Evolutionary conservation across 1,140 invertebrate genomes (phyloP).

Genomic region (Drosophila erecta): DNA sequence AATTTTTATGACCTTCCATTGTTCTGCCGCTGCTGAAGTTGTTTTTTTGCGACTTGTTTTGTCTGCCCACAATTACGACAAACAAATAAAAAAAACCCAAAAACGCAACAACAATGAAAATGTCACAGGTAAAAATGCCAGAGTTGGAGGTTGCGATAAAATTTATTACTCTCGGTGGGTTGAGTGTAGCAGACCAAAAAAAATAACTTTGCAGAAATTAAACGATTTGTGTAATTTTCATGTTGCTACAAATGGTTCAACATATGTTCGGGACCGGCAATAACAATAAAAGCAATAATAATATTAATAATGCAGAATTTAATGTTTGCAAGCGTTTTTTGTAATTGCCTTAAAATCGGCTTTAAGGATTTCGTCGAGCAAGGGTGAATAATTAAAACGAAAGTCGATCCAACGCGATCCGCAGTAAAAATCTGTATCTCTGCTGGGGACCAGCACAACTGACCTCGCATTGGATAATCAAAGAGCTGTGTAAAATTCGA

Average conservation of each 20-base stretch:
- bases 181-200: conserved; percentile 27
- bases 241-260: conserved; percentile 75
- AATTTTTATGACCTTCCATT: conserved; percentile 72
- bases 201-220: conserved; percentile 68
- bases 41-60: conserved; percentile 41
- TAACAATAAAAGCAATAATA: conserved; percentile 55
- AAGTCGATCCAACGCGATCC: conserved; percentile 5
- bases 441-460: no score
- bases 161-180: conserved; percentile 66
- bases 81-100: conserved; percentile 60
- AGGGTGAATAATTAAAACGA: conserved; percentile 43
- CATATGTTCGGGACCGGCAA: conserved; percentile 66
- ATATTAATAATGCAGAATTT: conserved; percentile 61
- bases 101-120: conserved; percentile 61
- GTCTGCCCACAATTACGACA: conserved; percentile 77
- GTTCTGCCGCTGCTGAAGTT: conserved; percentile 41
- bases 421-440: conserved; percentile 6
- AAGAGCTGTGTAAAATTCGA: not conserved
- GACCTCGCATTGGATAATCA: not conserved
- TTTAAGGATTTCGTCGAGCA: conserved; percentile 41
- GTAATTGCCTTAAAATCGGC: conserved; percentile 60
- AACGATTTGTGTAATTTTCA: conserved; percentile 82
- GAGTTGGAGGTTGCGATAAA: conserved; percentile 49
- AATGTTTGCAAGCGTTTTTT: conserved; percentile 39
- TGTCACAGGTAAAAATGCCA: conserved; percentile 79